Base-by-base conservation (phyloP, 2,888 invertebrate genomes). In the Aplocera efformata region DNA sequence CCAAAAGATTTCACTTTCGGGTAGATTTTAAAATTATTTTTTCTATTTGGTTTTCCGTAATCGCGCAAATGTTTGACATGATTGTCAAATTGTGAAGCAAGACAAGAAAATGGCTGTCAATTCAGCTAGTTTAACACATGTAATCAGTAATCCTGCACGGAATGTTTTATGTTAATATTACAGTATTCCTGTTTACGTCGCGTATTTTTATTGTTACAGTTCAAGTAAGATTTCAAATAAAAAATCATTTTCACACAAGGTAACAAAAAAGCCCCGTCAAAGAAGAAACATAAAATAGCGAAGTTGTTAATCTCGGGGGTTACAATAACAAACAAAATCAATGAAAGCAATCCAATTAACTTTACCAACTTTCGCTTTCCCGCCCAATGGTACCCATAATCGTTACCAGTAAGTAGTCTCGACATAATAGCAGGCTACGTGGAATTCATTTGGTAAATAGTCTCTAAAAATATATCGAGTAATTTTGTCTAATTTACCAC, bases 311-410 rank as follows among this genome's bases (percentile, higher is more conserved):
- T 37, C 37, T 43, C 35, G 42, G 42, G 49, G 38, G 53, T 57
- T 58, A 68, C 58, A 63, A 60, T 59, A 69, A 53, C 65, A 67
- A 64, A 71, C 66, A 74, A 48, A 48, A 74, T 72, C 70, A 67
- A 70, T 69, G 67, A 56, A 60, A 61, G 67, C 72, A 62, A 79
- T 79, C 71, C 74, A 79, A 80, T 82, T 78, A 82, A 77, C 67
- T 66, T 53, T 53, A 68, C 64, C 64, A 65, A 68, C 60, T 69
- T 75, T 67, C 70, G 71, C 72, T 74, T 74, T 69, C 69, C 73
- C 69, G 63, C 55, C 61, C 67, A 80, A 73, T 63, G 68, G 63
- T 58, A 52, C 67, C 67, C 53, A 74, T 81, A 75, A 78, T 79
- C 76, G 73, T 81, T 77, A 74, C 68, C 57, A 57, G 58, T 70